Conservation (phyloP, 2,113 vertebrate species). For the Galeopterus variegatus region DNA sequence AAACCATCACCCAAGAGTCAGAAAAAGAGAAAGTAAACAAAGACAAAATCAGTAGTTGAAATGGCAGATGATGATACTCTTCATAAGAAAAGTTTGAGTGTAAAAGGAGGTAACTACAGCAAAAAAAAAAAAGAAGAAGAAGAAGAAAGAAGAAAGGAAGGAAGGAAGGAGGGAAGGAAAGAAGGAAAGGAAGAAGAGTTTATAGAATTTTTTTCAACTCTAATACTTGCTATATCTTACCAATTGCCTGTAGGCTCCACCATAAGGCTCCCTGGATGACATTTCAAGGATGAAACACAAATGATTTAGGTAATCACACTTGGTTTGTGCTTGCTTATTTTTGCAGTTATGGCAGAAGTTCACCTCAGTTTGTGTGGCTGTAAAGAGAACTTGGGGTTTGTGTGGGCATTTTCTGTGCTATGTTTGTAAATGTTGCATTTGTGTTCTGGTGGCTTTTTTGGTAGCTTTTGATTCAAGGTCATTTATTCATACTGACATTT, state of each 20-base stretch:
- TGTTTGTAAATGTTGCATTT: constrained; percentile 8
- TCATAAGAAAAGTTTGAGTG: neutral
- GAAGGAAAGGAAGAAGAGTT: neutral
- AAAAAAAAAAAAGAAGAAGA: neutral
- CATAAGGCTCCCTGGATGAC: neutral
- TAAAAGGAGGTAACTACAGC: neutral
- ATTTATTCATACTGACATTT: constrained; percentile 51
- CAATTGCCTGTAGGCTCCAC: neutral
- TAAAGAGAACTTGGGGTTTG: neutral
- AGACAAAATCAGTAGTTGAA: neutral
- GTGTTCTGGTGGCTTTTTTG: neutral
- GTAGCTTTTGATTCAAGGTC: constrained; percentile 45
- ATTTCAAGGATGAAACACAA: constrained; percentile 6
- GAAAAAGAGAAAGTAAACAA: neutral
- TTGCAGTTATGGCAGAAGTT: neutral
- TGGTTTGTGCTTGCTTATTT: neutral
- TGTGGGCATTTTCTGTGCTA: neutral
- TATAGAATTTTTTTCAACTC: neutral
- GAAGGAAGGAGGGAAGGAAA: no score
- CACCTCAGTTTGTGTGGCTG: neutral
- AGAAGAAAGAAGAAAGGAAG: neutral
- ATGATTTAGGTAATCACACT: neutral
- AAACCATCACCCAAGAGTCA: neutral
- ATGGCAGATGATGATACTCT: neutral
- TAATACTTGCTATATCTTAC: neutral